phyloP scores from a whole-genome alignment of 1,140 invertebrate genomes.

The Chrysoperla carnea region DNA sequence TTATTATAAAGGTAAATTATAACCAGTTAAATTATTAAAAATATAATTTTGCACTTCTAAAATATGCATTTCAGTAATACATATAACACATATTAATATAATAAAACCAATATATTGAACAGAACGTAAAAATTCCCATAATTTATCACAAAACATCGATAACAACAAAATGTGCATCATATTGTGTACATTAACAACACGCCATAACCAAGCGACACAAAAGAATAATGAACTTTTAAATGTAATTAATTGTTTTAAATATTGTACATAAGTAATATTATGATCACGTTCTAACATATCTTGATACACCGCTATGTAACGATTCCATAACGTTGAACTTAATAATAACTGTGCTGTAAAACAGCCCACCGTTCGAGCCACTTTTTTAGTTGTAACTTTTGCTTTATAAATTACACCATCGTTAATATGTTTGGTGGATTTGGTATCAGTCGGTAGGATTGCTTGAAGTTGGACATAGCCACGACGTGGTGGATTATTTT shows the following conservation, averaged over 20 bases:
- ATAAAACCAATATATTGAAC: constrained; percentile 42
- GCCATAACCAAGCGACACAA: constrained; percentile 54
- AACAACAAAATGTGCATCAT: constrained; percentile 55
- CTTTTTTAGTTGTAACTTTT: constrained; percentile 40
- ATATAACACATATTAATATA: constrained; percentile 32
- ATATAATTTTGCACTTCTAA: constrained; percentile 31
- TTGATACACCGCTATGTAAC: constrained; percentile 61
- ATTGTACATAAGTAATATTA: constrained; percentile 26
- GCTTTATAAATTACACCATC: constrained; percentile 38
- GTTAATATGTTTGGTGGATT: constrained; percentile 22
- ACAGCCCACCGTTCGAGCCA: constrained; percentile 40
- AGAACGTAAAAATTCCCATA: constrained; percentile 48
- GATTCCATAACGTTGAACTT: constrained; percentile 60
- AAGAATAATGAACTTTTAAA: constrained; percentile 52
- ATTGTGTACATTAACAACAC: constrained; percentile 61
- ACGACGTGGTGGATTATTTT: constrained; percentile 43
- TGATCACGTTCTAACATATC: constrained; percentile 43
- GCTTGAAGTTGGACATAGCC: constrained; percentile 41
- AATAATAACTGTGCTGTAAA: constrained; percentile 50
- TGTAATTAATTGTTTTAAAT: constrained; percentile 29
- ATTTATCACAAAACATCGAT: constrained; percentile 62
- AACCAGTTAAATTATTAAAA: constrained; percentile 15
- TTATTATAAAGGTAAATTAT: neutral
- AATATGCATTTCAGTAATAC: constrained; percentile 37
- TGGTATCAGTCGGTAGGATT: constrained; percentile 25